Percentiles rank a stretch among this genome's conserved stretches.
phyloP scores from a whole-genome alignment of 2,888 invertebrate genomes.

The Tiphia femorata region DNA sequence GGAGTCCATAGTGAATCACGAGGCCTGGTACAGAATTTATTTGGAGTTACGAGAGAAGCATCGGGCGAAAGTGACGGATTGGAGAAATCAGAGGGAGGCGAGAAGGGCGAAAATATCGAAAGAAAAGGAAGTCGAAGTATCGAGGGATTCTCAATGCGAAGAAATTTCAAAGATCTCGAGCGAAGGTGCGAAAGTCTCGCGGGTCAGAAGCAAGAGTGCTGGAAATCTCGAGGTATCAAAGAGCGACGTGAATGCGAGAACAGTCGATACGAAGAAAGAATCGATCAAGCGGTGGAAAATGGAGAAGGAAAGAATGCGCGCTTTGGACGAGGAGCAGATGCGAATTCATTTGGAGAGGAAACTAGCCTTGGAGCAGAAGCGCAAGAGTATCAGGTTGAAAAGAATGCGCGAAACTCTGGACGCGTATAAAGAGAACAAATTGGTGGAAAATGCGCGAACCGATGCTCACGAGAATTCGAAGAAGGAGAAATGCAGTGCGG shows the following conservation, averaged over 20 bases:
- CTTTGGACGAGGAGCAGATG: conserved; percentile 48
- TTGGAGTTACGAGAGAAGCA: conserved; percentile 67
- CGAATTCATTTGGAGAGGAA: conserved; percentile 36
- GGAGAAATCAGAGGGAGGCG: conserved; percentile 59
- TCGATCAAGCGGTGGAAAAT: conserved; percentile 56
- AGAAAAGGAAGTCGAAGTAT: no score
- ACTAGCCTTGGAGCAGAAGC: conserved; percentile 38
- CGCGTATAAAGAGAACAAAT: conserved; percentile 46
- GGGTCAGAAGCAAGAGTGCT: not conserved
- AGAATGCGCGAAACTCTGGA: conserved; percentile 34
- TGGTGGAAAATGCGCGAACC: conserved; percentile 16
- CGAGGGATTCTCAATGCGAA: not conserved
- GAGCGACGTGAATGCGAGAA: conserved; percentile 6
- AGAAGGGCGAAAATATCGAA: not conserved
- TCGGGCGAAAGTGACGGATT: conserved; percentile 65
- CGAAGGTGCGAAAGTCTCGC: not conserved
- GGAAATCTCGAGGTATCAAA: not conserved
- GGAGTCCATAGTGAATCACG: conserved; percentile 68
- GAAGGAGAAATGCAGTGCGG: conserved; percentile 21
- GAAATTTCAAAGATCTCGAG: not conserved
- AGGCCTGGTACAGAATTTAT: conserved; percentile 71
- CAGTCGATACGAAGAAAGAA: conserved; percentile 43
- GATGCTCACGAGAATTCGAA: conserved; percentile 12
- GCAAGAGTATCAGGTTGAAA: conserved; percentile 34
- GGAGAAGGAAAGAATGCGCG: conserved; percentile 48